Evolutionary conservation across 2,113 vertebrate species (phyloP).

Genomic region (Vidua chalybeata): DNA sequence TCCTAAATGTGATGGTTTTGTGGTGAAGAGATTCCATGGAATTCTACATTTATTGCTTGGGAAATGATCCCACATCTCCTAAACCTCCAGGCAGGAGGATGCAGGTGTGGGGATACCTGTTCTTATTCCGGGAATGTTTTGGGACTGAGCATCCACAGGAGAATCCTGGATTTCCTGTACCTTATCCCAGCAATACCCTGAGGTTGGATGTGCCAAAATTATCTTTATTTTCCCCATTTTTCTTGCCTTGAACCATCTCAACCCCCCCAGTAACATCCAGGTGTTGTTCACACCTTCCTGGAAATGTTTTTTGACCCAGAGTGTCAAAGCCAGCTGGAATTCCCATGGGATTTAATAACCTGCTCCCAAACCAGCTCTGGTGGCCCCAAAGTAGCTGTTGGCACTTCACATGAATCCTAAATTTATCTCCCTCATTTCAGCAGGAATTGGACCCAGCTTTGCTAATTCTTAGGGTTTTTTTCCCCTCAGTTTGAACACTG

Average conservation of each 20-base stretch:
- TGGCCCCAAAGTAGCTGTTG: neutral
- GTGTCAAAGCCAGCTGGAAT: no score
- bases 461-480: neutral
- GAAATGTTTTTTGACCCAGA: no score
- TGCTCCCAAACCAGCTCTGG: neutral
- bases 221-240: neutral
- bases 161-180: neutral
- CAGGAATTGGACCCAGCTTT: neutral
- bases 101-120: neutral
- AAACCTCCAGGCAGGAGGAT: neutral
- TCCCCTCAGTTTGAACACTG: neutral
- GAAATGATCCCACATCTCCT: fast-evolving
- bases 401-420: neutral
- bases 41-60: fast-evolving
- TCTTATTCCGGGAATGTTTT: neutral
- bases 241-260: neutral
- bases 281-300: neutral
- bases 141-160: neutral
- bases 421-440: neutral
- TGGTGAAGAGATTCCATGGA: neutral
- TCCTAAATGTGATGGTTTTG: fast-evolving
- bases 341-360: neutral
- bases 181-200: fast-evolving
- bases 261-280: no score
- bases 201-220: neutral